These are phyloP conservation scores for Drosophila ercepeae DNA, from an alignment of 1,140 invertebrate genomes.

Conservation along the genomic window DNA sequence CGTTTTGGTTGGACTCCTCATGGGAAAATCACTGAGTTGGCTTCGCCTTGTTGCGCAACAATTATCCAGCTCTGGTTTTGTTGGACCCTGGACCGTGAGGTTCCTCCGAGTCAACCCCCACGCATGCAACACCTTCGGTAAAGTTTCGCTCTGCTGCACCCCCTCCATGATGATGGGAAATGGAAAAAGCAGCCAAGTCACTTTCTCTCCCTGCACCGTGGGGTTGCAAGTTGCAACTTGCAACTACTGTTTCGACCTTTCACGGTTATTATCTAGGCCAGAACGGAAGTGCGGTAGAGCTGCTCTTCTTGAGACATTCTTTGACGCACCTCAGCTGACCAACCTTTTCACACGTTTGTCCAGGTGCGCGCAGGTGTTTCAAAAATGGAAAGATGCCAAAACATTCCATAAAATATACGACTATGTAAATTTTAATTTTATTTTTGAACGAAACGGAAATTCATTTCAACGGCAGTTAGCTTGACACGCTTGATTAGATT, in stretches of 20 bases:
- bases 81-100: constrained; percentile 1
- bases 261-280: constrained; percentile 59
- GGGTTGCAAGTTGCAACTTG: constrained; percentile 36
- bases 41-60: constrained; percentile 68
- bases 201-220: background rate
- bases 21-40: constrained; percentile 75
- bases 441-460: constrained; percentile 66
- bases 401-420: constrained; percentile 2
- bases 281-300: constrained; percentile 75
- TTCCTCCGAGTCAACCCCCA: constrained; percentile 41
- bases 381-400: constrained; percentile 30
- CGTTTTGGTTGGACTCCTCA: constrained; percentile 33
- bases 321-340: constrained; percentile 40
- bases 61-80: constrained; percentile 60
- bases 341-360: constrained; percentile 68
- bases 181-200: constrained; percentile 9
- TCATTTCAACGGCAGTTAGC: constrained; percentile 26
- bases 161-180: background rate
- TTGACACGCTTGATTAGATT: constrained; percentile 48
- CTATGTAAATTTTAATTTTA: constrained; percentile 57
- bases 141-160: constrained; percentile 51
- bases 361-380: constrained; percentile 49
- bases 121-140: constrained; percentile 51
- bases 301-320: constrained; percentile 61
- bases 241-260: constrained; percentile 24